Conservation (phyloP, 2,797 vertebrate species). For the Enteromius mattozi region DNA sequence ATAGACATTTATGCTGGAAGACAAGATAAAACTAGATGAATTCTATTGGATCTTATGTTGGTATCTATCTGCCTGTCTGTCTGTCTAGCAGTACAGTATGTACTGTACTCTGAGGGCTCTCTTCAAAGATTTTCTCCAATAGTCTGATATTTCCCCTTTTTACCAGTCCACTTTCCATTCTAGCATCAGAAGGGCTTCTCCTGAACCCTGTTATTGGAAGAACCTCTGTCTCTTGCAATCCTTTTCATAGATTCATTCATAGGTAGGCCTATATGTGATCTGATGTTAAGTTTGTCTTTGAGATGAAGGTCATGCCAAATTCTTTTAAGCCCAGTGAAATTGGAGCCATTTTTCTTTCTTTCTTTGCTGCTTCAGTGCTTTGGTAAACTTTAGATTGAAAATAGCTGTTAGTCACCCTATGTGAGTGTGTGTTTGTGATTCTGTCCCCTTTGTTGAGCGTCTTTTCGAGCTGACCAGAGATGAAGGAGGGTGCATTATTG, state of each 20-base stretch:
- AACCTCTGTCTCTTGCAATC: slow-evolving; percentile 15
- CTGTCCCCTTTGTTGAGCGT: slow-evolving; percentile 10
- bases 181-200: slow-evolving; percentile 30
- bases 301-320: slow-evolving; percentile 24
- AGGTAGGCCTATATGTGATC: slow-evolving; percentile 8
- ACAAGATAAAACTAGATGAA: background rate
- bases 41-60: background rate
- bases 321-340: slow-evolving; percentile 36
- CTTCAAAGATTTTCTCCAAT: slow-evolving; percentile 32
- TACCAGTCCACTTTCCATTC: slow-evolving; percentile 41
- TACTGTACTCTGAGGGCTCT: slow-evolving; percentile 29
- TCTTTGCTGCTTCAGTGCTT: slow-evolving; percentile 33
- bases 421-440: slow-evolving; percentile 20
- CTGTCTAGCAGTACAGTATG: background rate
- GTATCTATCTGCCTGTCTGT: background rate
- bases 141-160: slow-evolving; percentile 46
- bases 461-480: slow-evolving; percentile 1
- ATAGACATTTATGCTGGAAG: background rate
- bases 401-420: slow-evolving; percentile 23
- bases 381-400: slow-evolving; percentile 38
- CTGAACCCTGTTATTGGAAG: slow-evolving; percentile 49
- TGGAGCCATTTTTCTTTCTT: slow-evolving; percentile 49
- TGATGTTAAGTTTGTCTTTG: slow-evolving; percentile 30
- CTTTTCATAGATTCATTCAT: slow-evolving; percentile 19
- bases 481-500: background rate